A percentile compares a stretch with the other conserved stretches of the same genome.
Evolutionary conservation across 2,888 invertebrate genomes (phyloP).

Genomic region (Auanema freiburgensis): DNA sequence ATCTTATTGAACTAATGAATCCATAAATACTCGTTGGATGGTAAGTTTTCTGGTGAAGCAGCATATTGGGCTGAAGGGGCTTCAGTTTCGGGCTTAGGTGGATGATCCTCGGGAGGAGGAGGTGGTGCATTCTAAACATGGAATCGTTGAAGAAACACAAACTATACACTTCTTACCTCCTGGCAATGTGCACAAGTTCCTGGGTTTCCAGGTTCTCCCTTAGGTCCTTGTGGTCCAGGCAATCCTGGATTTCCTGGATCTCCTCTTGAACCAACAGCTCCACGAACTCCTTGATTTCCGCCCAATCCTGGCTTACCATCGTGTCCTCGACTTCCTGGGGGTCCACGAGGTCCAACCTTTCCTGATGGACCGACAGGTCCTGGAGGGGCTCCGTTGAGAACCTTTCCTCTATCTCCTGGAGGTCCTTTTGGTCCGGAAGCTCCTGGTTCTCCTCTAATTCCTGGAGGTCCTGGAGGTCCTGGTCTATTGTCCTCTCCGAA

Average conservation of each 20-base stretch:
- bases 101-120: no score
- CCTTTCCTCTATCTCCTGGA: conserved; percentile 47
- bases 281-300: conserved; percentile 50
- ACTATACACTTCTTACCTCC: conserved; percentile 16
- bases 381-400: conserved; percentile 54
- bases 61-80: no score
- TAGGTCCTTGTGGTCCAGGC: conserved; percentile 55
- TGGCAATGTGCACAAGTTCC: conserved; percentile 43
- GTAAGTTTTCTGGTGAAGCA: no score
- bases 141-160: no score
- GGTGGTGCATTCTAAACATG: no score
- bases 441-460: conserved; percentile 54
- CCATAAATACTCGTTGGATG: no score
- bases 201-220: conserved; percentile 46
- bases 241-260: conserved; percentile 54
- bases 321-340: conserved; percentile 48
- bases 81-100: no score
- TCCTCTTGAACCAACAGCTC: conserved; percentile 50
- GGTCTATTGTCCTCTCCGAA: conserved; percentile 57
- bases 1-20: no score
- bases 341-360: conserved; percentile 48
- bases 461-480: conserved; percentile 60
- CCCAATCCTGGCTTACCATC: conserved; percentile 49
- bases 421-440: conserved; percentile 51
- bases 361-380: conserved; percentile 53